phyloP scores from a whole-genome alignment of 2,797 vertebrate species.

The Onychomys leucogaster region DNA sequence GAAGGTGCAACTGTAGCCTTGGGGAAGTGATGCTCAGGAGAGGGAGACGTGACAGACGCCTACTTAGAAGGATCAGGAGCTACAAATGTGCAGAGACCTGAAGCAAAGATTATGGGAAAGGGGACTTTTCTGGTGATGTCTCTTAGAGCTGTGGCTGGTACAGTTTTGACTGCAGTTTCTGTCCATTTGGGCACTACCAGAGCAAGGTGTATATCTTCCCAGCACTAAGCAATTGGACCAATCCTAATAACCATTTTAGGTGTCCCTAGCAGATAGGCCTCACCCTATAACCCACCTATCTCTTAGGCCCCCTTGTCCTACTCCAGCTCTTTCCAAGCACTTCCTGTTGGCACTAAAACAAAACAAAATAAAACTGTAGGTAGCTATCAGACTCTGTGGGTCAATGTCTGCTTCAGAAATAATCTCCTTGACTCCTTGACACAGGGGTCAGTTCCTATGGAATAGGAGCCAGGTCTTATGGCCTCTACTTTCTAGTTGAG shows the following conservation, averaged over 20 bases:
- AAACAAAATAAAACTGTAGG: not conserved
- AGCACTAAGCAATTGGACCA: not conserved
- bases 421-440: not conserved
- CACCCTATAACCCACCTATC: not conserved
- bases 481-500: slow-evolving; percentile 15
- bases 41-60: not conserved
- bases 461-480: not conserved
- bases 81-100: accelerated
- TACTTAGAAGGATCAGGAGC: not conserved
- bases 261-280: not conserved
- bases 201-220: not conserved
- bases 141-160: not conserved
- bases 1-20: not conserved
- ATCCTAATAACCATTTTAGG: not conserved
- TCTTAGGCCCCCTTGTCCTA: not conserved
- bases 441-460: not conserved
- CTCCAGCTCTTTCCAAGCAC: not conserved
- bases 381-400: not conserved
- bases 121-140: not conserved
- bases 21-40: not conserved
- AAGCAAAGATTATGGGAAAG: not conserved
- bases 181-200: not conserved
- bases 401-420: not conserved
- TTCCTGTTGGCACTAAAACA: not conserved
- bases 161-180: not conserved